Evolutionary conservation across 2,888 invertebrate species (phyloP).

Genomic region (Salticus scenicus): DNA sequence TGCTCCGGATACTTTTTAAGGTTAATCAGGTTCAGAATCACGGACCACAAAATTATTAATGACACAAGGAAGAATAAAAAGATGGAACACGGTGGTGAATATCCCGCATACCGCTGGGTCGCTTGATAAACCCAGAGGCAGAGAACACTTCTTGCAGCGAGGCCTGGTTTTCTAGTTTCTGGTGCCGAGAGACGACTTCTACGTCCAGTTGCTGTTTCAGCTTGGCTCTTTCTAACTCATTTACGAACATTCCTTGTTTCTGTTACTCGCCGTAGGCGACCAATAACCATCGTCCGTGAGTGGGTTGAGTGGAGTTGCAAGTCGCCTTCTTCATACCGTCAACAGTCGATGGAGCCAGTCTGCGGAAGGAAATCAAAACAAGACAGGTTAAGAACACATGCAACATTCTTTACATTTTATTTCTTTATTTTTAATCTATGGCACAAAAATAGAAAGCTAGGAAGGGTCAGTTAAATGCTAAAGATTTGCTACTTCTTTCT

Average conservation of each 20-base stretch:
- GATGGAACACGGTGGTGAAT: not conserved
- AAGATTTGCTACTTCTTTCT: not conserved
- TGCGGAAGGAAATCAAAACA: conserved; percentile 52
- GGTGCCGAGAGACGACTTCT: conserved; percentile 24
- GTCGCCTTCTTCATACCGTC: conserved; percentile 47
- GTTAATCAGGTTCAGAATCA: conserved; percentile 38
- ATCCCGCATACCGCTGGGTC: conserved; percentile 39
- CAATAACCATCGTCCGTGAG: conserved; percentile 54
- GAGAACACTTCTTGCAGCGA: conserved; percentile 36
- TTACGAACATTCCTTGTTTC: conserved; percentile 47
- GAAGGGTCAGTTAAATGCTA: conserved; percentile 4
- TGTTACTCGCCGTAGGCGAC: conserved; percentile 56
- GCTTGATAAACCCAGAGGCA: conserved; percentile 36
- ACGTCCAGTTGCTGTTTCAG: conserved; percentile 35
- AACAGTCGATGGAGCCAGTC: conserved; percentile 51
- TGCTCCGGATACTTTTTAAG: conserved; percentile 24
- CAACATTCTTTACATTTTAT: conserved; percentile 10
- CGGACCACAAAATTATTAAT: conserved; percentile 27
- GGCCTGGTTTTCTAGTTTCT: conserved; percentile 57
- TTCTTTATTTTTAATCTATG: conserved; percentile 9
- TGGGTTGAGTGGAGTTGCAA: conserved; percentile 65
- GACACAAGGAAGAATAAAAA: conserved; percentile 17
- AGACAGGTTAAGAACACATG: conserved; percentile 34
- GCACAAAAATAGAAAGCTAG: conserved; percentile 30
- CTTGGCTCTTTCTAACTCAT: conserved; percentile 26